Conservation (phyloP, 2,888 invertebrate genomes). For the Criorhina ranunculi region DNA sequence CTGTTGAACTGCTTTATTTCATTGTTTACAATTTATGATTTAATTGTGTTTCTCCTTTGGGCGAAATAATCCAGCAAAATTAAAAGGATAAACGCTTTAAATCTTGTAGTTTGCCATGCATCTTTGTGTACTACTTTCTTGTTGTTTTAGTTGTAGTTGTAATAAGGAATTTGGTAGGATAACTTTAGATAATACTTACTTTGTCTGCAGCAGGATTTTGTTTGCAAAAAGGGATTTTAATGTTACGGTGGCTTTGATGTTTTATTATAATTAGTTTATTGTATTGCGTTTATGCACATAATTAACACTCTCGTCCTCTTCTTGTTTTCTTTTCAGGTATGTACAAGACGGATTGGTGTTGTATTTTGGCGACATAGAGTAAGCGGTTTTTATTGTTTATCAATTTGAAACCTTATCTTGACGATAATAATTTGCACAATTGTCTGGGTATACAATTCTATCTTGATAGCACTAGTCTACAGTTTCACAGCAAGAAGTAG, state of each 20-base stretch:
- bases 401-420: too few species aligned
- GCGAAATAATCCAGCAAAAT: conserved; percentile 21
- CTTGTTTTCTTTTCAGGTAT: conserved; percentile 36
- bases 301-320: background rate
- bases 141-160: background rate
- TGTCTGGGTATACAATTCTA: too few species aligned
- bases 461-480: too few species aligned
- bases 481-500: too few species aligned
- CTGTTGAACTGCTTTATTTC: background rate
- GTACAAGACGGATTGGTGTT: background rate
- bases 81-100: conserved; percentile 31
- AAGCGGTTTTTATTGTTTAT: background rate
- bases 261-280: too few species aligned
- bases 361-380: background rate
- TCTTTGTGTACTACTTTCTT: background rate
- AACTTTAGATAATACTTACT: background rate
- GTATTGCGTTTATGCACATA: too few species aligned
- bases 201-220: background rate
- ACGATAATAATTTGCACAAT: too few species aligned
- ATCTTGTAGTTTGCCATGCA: background rate
- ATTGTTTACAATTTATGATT: conserved; percentile 28
- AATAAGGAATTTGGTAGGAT: background rate
- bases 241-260: background rate
- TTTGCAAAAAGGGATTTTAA: background rate
- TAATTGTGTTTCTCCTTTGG: conserved; percentile 25